Conservation (phyloP, 2,113 vertebrate species). For the Nicator chloris region DNA sequence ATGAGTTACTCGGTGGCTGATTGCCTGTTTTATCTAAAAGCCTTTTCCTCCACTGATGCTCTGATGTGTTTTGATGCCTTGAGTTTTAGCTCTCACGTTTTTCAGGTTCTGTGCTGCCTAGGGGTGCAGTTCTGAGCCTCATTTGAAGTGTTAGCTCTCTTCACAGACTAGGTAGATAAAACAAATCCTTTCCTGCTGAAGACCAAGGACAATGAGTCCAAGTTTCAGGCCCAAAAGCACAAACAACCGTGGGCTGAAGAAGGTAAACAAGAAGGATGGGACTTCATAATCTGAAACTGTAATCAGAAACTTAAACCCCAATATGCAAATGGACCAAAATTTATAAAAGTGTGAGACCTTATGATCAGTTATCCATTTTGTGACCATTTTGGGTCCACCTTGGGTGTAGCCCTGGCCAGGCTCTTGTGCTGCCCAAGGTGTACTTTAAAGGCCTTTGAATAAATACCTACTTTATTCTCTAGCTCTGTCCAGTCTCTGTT, state of each 20-base stretch:
- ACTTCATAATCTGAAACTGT: neutral
- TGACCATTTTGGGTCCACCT: neutral
- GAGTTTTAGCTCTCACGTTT: neutral
- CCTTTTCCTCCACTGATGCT: neutral
- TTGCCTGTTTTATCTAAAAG: neutral
- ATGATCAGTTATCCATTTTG: neutral
- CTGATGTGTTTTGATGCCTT: neutral
- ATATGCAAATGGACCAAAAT: neutral
- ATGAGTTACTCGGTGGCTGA: neutral
- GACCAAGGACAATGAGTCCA: no score
- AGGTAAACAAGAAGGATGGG: neutral
- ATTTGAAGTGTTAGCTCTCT: neutral
- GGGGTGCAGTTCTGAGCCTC: neutral
- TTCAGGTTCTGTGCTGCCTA: neutral
- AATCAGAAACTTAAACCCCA: no score
- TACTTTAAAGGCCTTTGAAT: neutral
- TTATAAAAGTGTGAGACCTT: neutral
- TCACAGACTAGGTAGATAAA: neutral
- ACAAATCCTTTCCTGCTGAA: neutral
- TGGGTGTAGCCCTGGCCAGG: no score
- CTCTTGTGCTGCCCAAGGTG: neutral
- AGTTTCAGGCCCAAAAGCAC: neutral
- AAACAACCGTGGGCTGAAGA: neutral
- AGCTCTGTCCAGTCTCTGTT: no score
- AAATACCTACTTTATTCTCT: neutral